Base-by-base conservation (phyloP, 2,113 vertebrate genomes). In the Apteryx mantelli region DNA sequence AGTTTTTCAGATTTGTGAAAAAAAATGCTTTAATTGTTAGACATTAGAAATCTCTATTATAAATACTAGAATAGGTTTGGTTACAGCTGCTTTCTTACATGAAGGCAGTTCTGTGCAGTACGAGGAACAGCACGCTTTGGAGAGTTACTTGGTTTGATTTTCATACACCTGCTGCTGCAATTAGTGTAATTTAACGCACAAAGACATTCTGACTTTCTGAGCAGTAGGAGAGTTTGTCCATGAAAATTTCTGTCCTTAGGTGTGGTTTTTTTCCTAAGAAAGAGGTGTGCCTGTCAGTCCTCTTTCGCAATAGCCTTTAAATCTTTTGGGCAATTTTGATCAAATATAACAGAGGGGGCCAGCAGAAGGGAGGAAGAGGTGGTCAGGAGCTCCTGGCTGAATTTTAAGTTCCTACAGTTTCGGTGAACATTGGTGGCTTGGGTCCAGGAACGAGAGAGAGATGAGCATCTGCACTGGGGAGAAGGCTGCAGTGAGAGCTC, bases 41-140 rank as follows among this genome's bases (percentile, higher is more conserved):
- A 36, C 22, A 36, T 40, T 75, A 55, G 44, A 91, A 95, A 68
- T 58, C 2, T 3, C 6, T 22, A 16, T 69, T 82, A 36, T 5
- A 74, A 66, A 91, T 65, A 26, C 22, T 40, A 64, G 17, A 9
- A 36, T 53, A 38, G 55, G 28, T 50, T 66, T 74, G 64, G 3
- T 71, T 68, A 28, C 8, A 1, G 26, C 12, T 42, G 13, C 34
- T 75, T 92, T 86, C 42, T 68, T 46, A n/a, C 42, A 18, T 77
- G 87, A 53, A 88, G 61, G 44, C n/a, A 28, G n/a, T 87, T 85
- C 50, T 58, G 0, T 63, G 48, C 71, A 0, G 0, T 63, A 63
- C 56, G 76, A 50, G 34, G 64, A 82, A 16, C 17, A 32, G 76
- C n/a, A 7, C 13, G 7, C 52, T 95, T 93, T 4, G 28, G 63